These are phyloP conservation scores for Heliconius hortense DNA, from an alignment of 2,888 invertebrate genomes.

Conservation along the genomic window DNA sequence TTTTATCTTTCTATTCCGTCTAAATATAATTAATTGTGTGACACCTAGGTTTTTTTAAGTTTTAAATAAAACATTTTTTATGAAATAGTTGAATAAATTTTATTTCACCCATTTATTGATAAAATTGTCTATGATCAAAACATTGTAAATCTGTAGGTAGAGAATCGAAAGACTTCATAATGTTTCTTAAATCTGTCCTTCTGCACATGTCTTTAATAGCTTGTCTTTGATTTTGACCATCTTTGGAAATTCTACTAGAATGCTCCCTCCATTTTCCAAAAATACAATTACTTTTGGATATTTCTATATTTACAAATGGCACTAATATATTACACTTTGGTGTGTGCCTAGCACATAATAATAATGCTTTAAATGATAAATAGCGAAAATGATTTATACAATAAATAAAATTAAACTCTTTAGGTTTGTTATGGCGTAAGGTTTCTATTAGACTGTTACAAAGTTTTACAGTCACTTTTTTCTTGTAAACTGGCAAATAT, in stretches of 20 bases:
- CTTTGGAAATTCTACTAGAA: conserved; percentile 58
- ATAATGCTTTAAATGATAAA: conserved; percentile 69
- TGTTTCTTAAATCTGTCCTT: conserved; percentile 59
- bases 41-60: background rate
- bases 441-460: conserved; percentile 65
- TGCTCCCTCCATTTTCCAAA: conserved; percentile 73
- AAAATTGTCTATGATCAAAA: conserved; percentile 55
- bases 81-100: conserved; percentile 20
- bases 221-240: conserved; percentile 51
- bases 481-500: conserved; percentile 65
- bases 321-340: conserved; percentile 65
- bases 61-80: conserved; percentile 26
- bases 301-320: conserved; percentile 58
- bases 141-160: conserved; percentile 67
- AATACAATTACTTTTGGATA: conserved; percentile 71
- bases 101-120: conserved; percentile 37
- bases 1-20: conserved; percentile 4
- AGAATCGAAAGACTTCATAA: conserved; percentile 59
- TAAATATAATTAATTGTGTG: conserved; percentile 1
- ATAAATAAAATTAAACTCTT: conserved; percentile 59
- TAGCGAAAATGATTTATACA: conserved; percentile 76
- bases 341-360: conserved; percentile 66
- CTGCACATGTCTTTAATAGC: conserved; percentile 65
- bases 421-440: conserved; percentile 58
- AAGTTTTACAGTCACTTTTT: conserved; percentile 69